These are phyloP conservation scores for Agriopis marginaria DNA, from an alignment of 2,888 invertebrate genomes.

Conservation along the genomic window DNA sequence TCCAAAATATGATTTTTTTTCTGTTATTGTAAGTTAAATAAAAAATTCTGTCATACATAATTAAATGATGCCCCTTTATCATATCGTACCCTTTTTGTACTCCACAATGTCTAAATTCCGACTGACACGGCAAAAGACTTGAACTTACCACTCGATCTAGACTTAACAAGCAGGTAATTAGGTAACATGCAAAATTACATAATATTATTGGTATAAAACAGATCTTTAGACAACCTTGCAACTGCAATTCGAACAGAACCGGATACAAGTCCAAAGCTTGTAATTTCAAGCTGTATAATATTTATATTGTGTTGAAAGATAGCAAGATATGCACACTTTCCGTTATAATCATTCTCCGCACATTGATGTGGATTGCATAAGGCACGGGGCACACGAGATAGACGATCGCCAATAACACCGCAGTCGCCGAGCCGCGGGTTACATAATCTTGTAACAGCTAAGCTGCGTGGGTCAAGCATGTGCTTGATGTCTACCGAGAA, in stretches of 20 bases:
- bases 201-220: too few species aligned
- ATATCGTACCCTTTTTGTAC: too few species aligned
- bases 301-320: background rate
- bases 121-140: too few species aligned
- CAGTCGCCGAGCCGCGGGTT: constrained; percentile 3
- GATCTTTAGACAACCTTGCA: background rate
- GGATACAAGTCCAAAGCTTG: background rate
- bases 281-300: background rate
- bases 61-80: too few species aligned
- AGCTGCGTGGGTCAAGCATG: constrained; percentile 28
- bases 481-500: background rate
- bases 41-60: too few species aligned
- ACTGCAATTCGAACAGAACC: background rate
- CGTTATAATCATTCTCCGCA: constrained; percentile 9
- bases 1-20: too few species aligned
- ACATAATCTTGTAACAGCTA: constrained; percentile 21
- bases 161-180: too few species aligned
- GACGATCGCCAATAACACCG: constrained; percentile 11
- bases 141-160: too few species aligned
- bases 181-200: too few species aligned
- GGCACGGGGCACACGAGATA: constrained; percentile 7
- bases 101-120: too few species aligned
- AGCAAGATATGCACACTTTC: constrained; percentile 4
- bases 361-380: constrained; percentile 13
- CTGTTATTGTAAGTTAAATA: too few species aligned